These are phyloP conservation scores for Heteromurus nitidus DNA, from an alignment of 2,888 invertebrate genomes.

Conservation along the genomic window DNA sequence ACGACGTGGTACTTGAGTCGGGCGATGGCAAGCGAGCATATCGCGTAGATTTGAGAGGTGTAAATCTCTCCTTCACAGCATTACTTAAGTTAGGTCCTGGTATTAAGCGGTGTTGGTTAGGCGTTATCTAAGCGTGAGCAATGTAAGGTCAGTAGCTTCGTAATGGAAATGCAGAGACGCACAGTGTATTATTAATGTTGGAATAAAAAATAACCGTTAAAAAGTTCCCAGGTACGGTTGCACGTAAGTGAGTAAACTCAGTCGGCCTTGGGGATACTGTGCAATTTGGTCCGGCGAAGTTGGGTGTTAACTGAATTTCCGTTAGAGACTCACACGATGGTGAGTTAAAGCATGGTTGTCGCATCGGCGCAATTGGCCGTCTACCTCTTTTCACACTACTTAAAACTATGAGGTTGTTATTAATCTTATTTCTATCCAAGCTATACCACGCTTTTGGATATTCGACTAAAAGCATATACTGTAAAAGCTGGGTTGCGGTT, in stretches of 20 bases:
- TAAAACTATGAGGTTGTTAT: conserved; percentile 32
- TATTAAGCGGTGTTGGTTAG: conserved; percentile 3
- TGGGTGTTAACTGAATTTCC: conserved; percentile 35
- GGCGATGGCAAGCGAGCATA: conserved; percentile 27
- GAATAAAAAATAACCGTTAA: conserved; percentile 25
- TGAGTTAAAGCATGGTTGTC: conserved; percentile 43
- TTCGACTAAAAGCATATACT: conserved; percentile 25
- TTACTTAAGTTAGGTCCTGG: conserved; percentile 2
- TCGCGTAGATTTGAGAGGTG: neutral
- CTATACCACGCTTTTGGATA: conserved; percentile 40
- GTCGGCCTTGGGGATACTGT: conserved; percentile 21
- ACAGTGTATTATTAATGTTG: neutral
- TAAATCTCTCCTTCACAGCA: neutral
- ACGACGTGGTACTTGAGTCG: conserved; percentile 35
- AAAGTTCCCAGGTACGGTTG: conserved; percentile 15
- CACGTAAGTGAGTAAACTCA: conserved; percentile 30
- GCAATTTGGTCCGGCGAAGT: neutral
- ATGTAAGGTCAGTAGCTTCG: neutral
- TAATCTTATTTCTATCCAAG: neutral
- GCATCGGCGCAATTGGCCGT: neutral
- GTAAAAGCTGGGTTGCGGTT: conserved; percentile 28
- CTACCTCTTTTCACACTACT: neutral
- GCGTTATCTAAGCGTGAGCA: conserved; percentile 29
- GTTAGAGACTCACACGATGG: conserved; percentile 37
- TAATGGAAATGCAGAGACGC: neutral